A percentile compares a stretch with the other conserved stretches of the same genome.
phyloP scores from a whole-genome alignment of 1,140 invertebrate species.

The Tenebrio molitor region DNA sequence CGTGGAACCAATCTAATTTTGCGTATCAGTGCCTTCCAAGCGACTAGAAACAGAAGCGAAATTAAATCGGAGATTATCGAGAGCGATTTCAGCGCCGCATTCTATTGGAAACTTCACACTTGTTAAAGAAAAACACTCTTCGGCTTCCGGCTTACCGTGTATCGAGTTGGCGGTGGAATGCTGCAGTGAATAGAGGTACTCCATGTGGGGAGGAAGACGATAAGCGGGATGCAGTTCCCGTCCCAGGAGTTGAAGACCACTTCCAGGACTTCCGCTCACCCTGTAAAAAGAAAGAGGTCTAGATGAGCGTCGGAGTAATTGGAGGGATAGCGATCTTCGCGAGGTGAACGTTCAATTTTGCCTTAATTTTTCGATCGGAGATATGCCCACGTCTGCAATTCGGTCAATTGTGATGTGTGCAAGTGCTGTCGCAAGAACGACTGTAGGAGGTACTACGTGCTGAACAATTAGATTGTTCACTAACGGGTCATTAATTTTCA shows the following conservation, averaged over 20 bases:
- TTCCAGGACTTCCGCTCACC: slow-evolving; percentile 63
- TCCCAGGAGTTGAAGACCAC: slow-evolving; percentile 63
- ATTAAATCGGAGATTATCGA: slow-evolving; percentile 1
- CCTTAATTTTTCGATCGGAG: not conserved
- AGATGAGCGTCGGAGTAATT: no score
- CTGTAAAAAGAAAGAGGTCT: slow-evolving; percentile 62
- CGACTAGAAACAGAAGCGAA: not conserved
- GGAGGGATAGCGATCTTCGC: no score
- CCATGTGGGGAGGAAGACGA: slow-evolving; percentile 77
- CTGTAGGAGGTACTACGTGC: no score
- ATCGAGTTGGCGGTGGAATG: slow-evolving; percentile 71
- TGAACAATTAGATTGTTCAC: no score
- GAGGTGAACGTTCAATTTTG: slow-evolving; percentile 33
- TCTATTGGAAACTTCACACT: not conserved
- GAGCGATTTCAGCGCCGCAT: not conserved
- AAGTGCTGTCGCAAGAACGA: no score
- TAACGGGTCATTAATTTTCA: no score
- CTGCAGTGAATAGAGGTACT: slow-evolving; percentile 77
- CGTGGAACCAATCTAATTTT: slow-evolving; percentile 3
- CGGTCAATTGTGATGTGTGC: no score
- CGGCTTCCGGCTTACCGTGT: slow-evolving; percentile 65
- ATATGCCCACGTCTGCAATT: no score
- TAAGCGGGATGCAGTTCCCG: slow-evolving; percentile 74
- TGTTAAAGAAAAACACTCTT: not conserved
- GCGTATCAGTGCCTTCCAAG: slow-evolving; percentile 3